Evolutionary conservation across 2,888 invertebrate genomes (phyloP), one percentile per base, ranked within the genome.

Genomic region (Tortrix viridana): DNA sequence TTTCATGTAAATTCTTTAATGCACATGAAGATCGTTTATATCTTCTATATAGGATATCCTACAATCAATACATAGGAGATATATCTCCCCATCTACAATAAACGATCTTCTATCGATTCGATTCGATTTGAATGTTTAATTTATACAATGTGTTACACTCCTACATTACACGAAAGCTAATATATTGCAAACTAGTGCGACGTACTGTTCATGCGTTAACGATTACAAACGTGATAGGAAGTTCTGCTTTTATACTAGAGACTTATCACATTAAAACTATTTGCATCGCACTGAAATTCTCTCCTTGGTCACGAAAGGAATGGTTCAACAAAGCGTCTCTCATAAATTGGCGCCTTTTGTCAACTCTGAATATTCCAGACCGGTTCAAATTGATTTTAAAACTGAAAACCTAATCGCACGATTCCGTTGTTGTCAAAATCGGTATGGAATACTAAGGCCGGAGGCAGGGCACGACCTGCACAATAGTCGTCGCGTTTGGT

Each of bases 221-320:
- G 84, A 85, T 85, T 82, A 79, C 75, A 70, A 74, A 81, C 85
- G 85, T 84, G 85, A 79, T 81, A 44, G 50, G 19, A 22, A 56
- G 44, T 7, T 16, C 20, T 9, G 32, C 14, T 26, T 2, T 41
- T 41, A n/a, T 5, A 41, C n/a, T 41, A 41, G 41, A 5, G 14
- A 46, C 46, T 32, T 12, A 26, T 16, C n/a, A 46, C 41, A n/a
- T 41, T 12, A 32, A 32, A 32, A 41, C 41, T 41, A 41, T 19
- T 14, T n/a, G n/a, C 20, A 41, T 53, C 20, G 20, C 6, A 14
- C 18, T 22, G 20, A 41, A 32, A 41, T n/a, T 53, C 19, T 53
- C 20, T 47, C n/a, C 20, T 12, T 14, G n/a, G 37, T n/a, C n/a
- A 12, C 26, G 7, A 20, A 20, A 14, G 44, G 16, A 52, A 22